phyloP scores from a whole-genome alignment of 2,113 vertebrate species.

The Cisticola juncidis region DNA sequence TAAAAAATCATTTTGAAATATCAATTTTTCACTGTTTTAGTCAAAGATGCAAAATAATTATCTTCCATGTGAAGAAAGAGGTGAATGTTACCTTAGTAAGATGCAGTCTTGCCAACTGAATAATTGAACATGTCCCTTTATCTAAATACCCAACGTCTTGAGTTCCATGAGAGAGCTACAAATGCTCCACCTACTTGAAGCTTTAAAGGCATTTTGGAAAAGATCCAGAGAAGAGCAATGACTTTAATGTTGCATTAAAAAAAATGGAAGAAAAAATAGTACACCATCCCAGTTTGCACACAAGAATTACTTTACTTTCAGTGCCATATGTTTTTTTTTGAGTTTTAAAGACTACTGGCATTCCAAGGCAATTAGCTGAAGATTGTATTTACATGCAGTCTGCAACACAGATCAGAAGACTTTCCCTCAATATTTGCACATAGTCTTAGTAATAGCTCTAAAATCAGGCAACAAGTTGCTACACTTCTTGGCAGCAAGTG shows the following conservation, averaged over 20 bases:
- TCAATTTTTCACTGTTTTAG: neutral
- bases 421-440: conserved; percentile 42
- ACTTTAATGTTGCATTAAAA: neutral
- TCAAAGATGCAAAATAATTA: neutral
- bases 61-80: neutral
- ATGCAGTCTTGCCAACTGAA: neutral
- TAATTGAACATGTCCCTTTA: neutral
- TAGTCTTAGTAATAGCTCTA: conserved; percentile 13
- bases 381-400: conserved; percentile 7
- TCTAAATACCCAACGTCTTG: neutral
- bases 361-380: conserved; percentile 40
- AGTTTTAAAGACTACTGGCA: conserved; percentile 20
- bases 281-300: neutral
- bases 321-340: conserved; percentile 46
- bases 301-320: conserved; percentile 30
- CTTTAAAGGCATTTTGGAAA: neutral
- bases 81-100: neutral
- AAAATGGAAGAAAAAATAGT: neutral
- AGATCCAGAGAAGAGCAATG: neutral
- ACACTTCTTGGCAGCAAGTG: neutral
- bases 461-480: conserved; percentile 18
- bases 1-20: neutral
- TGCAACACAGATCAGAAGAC: neutral
- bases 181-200: neutral
- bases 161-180: neutral